Percentiles rank a stretch among this genome's conserved stretches.
Conservation (phyloP, 2,113 vertebrate species). For the Anthoscopus minutus region DNA sequence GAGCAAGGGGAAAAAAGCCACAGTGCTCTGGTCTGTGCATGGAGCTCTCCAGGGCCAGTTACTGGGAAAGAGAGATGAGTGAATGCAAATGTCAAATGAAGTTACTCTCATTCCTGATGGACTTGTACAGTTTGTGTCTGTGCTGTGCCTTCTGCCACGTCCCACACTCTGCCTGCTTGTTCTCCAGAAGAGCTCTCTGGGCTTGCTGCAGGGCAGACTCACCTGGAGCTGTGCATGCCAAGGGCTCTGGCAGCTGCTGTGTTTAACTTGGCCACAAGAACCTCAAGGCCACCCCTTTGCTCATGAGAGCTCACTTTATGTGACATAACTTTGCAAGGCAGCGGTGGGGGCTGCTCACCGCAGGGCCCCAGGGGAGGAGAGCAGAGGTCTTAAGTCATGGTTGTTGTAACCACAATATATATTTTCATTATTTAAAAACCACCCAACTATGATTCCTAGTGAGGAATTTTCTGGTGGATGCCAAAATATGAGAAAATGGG, state of each 20-base stretch:
- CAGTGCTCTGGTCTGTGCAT: not conserved
- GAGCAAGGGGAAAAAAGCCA: not conserved
- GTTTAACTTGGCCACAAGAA: not conserved
- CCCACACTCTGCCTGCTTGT: not conserved
- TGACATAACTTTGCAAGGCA: not conserved
- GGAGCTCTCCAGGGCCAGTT: not conserved
- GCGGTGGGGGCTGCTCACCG: not conserved
- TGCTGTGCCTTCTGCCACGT: not conserved
- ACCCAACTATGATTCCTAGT: not conserved
- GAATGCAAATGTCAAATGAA: not conserved
- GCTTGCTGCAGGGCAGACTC: not conserved
- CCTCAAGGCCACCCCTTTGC: not conserved
- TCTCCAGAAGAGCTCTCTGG: not conserved
- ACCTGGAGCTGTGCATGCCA: not conserved
- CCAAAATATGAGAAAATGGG: not conserved
- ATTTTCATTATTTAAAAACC: not conserved
- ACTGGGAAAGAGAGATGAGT: not conserved
- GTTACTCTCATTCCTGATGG: not conserved
- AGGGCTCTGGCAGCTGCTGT: slow-evolving; percentile 6
- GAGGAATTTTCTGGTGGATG: not conserved
- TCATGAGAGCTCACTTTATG: not conserved
- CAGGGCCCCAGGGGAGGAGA: not conserved
- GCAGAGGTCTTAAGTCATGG: slow-evolving; percentile 7
- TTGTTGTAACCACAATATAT: not conserved
- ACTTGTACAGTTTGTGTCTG: not conserved